Evolutionary conservation across 2,888 invertebrate species (phyloP), one percentile per base, ranked within the genome.

Genomic region (Aporophyla lueneburgensis): DNA sequence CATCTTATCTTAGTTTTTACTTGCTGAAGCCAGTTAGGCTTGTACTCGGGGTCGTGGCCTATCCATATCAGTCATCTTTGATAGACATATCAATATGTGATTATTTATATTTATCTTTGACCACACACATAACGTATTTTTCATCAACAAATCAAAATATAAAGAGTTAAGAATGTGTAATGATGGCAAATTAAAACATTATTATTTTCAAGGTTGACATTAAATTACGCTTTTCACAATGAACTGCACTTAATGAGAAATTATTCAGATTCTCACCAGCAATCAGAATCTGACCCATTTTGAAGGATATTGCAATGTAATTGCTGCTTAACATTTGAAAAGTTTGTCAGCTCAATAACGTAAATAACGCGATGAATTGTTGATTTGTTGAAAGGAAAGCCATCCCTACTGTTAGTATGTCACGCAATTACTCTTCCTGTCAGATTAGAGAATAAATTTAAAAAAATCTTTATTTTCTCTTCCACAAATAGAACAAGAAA

Each of bases 41-140:
- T 83, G 84, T 83, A 33, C 84, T 63, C 21, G 4, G 27, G 84
- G 63, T 68, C 84, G 40, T 63, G 69, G 79, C 43, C 66, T 62
- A 9, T 21, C 56, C 27, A n/a, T 68, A 53, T 73, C 40, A 3
- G 66, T 19, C 24, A 33, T 46, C 14, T 66, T 77, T 43, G 27
- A 61, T 65, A 21, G 24, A 27, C 46, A 21, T 58, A 70, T 49
- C n/a, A 40, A 49, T 51, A 49, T 7, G 5, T n/a, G 33, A 33
- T 33, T 9, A 10, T 71, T 68, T 67, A 70, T 43, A 43, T 67
- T 67, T 68, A 43, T 33, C 5, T 53, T 54, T 6, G 80, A 84
- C 74, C 81, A 70, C 81, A 70, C 81, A 70, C 84, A 78, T 40
- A 58, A 5, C 1, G 40, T 19, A 53, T 40, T 59, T 69, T n/a